A percentile compares a stretch with the other conserved stretches of the same genome.
phyloP scores from a whole-genome alignment of 2,888 invertebrate species.

The Acanthosepion lycidas region DNA sequence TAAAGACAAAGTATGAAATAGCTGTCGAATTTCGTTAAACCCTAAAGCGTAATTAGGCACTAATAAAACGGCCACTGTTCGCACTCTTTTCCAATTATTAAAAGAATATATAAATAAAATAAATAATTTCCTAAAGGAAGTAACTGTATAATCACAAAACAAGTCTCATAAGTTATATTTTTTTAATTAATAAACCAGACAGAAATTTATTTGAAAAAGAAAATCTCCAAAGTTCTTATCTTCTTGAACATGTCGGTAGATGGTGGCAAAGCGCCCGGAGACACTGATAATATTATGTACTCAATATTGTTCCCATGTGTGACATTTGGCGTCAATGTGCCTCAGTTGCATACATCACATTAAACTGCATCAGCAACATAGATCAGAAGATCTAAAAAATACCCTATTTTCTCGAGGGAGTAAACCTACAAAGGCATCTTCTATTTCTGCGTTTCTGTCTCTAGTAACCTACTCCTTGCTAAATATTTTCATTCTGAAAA shows the following conservation, averaged over 20 bases:
- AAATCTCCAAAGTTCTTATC: neutral
- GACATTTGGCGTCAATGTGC: neutral
- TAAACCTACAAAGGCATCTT: neutral
- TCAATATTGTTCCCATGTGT: neutral
- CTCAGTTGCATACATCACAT: neutral
- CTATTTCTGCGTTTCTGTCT: neutral
- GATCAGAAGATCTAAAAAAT: neutral
- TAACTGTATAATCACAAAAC: too few species aligned
- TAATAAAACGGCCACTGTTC: too few species aligned
- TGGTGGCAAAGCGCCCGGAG: neutral
- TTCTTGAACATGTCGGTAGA: neutral
- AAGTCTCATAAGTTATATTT: neutral
- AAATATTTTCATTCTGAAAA: too few species aligned
- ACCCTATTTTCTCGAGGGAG: neutral
- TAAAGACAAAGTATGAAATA: too few species aligned
- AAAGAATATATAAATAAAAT: too few species aligned
- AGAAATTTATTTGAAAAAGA: neutral
- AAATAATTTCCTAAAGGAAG: too few species aligned
- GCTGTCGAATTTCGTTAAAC: too few species aligned
- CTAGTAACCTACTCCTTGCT: too few species aligned
- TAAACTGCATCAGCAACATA: neutral
- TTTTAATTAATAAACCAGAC: constrained; percentile 25
- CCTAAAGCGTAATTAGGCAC: too few species aligned
- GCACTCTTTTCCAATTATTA: too few species aligned
- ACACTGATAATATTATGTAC: neutral